Conservation (phyloP, 2,113 vertebrate species). For the Alligator mississippiensis region DNA sequence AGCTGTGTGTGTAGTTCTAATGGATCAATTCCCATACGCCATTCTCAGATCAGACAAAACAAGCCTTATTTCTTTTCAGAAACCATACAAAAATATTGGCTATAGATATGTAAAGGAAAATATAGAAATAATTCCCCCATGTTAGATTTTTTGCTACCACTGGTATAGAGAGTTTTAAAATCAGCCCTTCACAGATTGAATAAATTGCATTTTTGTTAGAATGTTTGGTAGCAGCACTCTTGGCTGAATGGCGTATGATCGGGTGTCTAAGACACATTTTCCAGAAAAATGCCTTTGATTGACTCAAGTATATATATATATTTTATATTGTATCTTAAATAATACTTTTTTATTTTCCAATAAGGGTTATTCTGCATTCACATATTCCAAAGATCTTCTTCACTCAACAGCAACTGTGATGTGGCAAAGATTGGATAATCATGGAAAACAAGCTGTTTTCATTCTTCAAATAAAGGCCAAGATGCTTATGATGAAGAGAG, state of each 20-base stretch:
- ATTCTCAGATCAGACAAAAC: background rate
- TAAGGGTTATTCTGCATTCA: background rate
- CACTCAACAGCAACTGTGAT: background rate
- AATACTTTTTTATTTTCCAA: background rate
- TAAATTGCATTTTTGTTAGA: background rate
- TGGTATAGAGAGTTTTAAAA: background rate
- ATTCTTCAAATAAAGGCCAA: background rate
- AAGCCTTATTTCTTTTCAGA: background rate
- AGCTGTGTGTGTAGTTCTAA: background rate
- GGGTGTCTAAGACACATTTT: background rate
- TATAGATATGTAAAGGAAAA: background rate
- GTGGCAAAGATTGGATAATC: background rate
- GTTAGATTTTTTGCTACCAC: rapidly evolving
- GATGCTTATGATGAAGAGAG: background rate
- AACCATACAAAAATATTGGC: background rate
- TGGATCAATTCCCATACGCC: background rate
- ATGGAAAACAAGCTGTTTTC: background rate
- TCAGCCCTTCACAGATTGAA: background rate
- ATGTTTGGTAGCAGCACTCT: background rate
- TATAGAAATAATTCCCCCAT: background rate
- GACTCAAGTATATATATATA: rapidly evolving
- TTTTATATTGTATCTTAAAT: background rate
- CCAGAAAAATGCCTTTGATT: background rate
- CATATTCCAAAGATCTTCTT: background rate
- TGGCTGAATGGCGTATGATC: background rate